These are phyloP conservation scores for Colletes gigas DNA, from an alignment of 1,140 invertebrate species.

Conservation along the genomic window DNA sequence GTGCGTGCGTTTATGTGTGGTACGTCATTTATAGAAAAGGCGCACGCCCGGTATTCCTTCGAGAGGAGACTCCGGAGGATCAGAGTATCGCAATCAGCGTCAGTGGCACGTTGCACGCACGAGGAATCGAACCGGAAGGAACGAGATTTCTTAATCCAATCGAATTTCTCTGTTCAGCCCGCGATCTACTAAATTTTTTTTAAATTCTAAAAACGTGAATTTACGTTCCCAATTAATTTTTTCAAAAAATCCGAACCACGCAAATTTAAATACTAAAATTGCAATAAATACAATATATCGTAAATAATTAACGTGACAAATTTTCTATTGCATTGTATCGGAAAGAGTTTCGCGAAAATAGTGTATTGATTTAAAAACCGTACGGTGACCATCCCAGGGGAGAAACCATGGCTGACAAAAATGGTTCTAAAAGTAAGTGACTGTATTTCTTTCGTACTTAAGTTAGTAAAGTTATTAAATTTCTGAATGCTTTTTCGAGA, in stretches of 20 bases:
- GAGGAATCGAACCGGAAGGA: neutral
- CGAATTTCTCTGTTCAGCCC: neutral
- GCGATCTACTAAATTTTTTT: neutral
- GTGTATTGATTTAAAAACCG: neutral
- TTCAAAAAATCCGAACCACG: neutral
- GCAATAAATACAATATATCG: neutral
- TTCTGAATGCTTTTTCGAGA: neutral
- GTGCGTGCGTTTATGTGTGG: slow-evolving; percentile 25
- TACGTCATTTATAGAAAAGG: slow-evolving; percentile 57
- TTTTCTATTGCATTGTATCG: no score
- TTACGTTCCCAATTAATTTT: neutral
- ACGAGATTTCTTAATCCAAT: neutral
- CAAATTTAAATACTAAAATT: neutral
- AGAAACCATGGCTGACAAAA: slow-evolving; percentile 20
- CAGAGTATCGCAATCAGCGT: slow-evolving; percentile 2
- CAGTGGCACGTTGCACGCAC: slow-evolving; percentile 31
- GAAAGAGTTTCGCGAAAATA: neutral
- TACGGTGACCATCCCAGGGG: no score
- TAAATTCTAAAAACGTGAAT: neutral
- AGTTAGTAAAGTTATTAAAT: neutral
- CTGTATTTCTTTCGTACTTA: neutral
- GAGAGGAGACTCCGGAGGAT: slow-evolving; percentile 22
- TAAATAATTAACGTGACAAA: neutral
- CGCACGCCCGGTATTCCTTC: slow-evolving; percentile 41
- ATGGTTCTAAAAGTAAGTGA: slow-evolving; percentile 28